Evolutionary conservation across 2,113 vertebrate species (phyloP).

Genomic region (Charadrius vociferus): DNA sequence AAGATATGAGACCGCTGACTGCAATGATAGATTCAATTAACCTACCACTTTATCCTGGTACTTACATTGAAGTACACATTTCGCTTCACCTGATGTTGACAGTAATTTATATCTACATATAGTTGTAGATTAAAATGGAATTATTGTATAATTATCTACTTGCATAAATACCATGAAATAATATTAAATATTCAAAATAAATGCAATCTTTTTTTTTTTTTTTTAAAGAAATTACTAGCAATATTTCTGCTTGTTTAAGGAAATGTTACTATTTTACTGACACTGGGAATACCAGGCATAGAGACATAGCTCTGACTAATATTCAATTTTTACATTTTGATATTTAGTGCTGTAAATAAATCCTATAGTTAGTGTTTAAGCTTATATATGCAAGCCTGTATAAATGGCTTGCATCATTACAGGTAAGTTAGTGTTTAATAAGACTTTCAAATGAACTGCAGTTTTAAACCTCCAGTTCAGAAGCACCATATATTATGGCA

Average conservation of each 20-base stretch:
- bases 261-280: background rate
- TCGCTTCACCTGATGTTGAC: background rate
- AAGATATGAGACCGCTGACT: background rate
- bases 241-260: background rate
- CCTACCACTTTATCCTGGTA: background rate
- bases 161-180: background rate
- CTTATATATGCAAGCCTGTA: background rate
- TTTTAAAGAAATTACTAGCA: background rate
- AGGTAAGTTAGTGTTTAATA: background rate
- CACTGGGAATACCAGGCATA: background rate
- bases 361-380: background rate
- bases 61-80: background rate
- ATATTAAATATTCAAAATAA: background rate
- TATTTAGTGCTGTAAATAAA: constrained; percentile 16
- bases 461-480: background rate
- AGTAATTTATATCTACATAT: background rate
- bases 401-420: background rate
- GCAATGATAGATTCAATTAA: background rate
- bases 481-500: constrained; percentile 18
- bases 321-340: background rate
- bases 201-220: background rate
- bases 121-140: background rate
- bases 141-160: background rate
- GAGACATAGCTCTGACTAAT: background rate
- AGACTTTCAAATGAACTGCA: constrained; percentile 43